Conservation (phyloP, 2,888 invertebrate genomes). For the Tanypteryx hageni region DNA sequence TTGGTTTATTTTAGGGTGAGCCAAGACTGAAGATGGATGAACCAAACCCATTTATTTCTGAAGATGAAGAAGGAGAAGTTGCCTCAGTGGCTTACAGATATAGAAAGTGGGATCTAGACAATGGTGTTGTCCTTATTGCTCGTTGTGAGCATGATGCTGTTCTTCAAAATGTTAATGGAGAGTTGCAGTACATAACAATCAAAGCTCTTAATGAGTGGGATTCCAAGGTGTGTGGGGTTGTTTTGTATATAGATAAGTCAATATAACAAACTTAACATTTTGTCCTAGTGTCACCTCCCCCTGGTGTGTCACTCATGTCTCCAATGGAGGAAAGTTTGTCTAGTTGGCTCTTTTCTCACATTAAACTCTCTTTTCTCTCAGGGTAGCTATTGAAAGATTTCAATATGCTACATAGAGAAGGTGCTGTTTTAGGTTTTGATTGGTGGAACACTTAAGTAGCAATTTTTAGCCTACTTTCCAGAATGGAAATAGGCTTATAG, state of each 20-base stretch:
- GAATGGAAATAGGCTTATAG: no score
- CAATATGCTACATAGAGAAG: no score
- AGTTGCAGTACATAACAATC: slow-evolving; percentile 94
- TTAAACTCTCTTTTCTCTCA: no score
- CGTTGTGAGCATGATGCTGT: slow-evolving; percentile 99
- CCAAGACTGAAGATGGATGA: slow-evolving; percentile 93
- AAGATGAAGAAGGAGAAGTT: slow-evolving; percentile 94
- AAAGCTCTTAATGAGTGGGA: slow-evolving; percentile 99
- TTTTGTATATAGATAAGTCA: not conserved
- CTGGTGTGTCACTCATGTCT: no score
- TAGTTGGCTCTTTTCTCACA: no score
- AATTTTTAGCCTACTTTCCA: no score
- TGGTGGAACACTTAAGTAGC: no score
- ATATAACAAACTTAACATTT: not conserved
- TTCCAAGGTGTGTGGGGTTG: slow-evolving; percentile 81
- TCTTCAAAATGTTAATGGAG: slow-evolving; percentile 89
- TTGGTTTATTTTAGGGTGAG: slow-evolving; percentile 79
- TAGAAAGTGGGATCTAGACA: slow-evolving; percentile 97
- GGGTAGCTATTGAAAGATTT: no score
- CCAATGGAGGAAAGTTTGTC: no score
- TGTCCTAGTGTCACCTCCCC: not conserved
- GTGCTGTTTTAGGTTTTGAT: no score
- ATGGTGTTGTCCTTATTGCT: slow-evolving; percentile 92
- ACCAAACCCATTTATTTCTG: slow-evolving; percentile 94
- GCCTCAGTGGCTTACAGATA: slow-evolving; percentile 98